phyloP scores from a whole-genome alignment of 2,797 vertebrate species.

The Coranthus polyacanthus region DNA sequence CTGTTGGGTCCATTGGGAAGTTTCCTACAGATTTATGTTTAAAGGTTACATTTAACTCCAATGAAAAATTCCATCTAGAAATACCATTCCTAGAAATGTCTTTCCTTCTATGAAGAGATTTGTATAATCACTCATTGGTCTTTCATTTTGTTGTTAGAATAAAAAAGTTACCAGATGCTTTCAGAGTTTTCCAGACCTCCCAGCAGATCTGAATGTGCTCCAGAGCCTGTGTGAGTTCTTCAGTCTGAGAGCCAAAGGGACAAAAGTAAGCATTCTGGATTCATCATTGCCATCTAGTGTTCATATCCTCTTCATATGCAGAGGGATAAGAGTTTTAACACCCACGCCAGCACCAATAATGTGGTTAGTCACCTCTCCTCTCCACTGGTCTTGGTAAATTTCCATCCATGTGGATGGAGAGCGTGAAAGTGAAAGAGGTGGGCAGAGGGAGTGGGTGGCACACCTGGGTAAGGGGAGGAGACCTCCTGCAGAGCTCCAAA shows the following conservation, averaged over 20 bases:
- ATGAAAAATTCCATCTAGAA: too few relatives aligned
- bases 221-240: constrained; percentile 86
- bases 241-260: constrained; percentile 74
- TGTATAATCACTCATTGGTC: too few relatives aligned
- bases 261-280: constrained; percentile 37
- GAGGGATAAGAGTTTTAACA: constrained; percentile 52
- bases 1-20: constrained; percentile 86
- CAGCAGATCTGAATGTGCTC: constrained; percentile 88
- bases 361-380: constrained; percentile 73
- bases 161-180: constrained; percentile 86
- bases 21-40: constrained; percentile 78
- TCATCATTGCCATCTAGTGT: constrained; percentile 80
- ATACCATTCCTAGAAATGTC: too few relatives aligned
- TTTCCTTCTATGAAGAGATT: too few relatives aligned
- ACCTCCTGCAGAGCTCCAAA: constrained; percentile 87
- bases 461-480: constrained; percentile 85
- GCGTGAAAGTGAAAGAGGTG: constrained; percentile 61
- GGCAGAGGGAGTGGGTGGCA: constrained; percentile 49
- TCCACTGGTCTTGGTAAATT: constrained; percentile 66
- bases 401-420: constrained; percentile 64
- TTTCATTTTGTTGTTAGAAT: neutral
- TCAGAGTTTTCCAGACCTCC: constrained; percentile 89
- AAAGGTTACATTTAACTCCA: constrained; percentile 1
- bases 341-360: constrained; percentile 60
- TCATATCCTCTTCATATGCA: constrained; percentile 25